Evolutionary conservation across 1,140 invertebrate genomes (phyloP), one percentile per base, ranked within the genome.

Genomic region (Aphelenchoides fujianensis): DNA sequence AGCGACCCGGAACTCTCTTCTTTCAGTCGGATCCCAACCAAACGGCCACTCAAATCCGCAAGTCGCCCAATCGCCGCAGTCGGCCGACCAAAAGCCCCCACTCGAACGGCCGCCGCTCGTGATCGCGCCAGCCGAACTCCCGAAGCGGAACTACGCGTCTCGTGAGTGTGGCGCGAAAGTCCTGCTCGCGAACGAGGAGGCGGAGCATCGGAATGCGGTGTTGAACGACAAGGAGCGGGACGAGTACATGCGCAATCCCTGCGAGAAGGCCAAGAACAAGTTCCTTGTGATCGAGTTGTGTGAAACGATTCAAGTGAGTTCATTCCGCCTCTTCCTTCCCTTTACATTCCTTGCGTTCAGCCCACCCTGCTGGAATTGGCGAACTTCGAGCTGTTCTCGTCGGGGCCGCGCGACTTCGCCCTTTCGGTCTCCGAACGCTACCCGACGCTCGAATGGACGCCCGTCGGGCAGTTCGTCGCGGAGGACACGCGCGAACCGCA

Each of bases 251-350:
- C 88, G 98, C 28, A 98, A 96, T 85, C 92, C 93, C 2, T 99
- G 96, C 85, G 91, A 90, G 69, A 91, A 90, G 84, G 86, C 88
- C 74, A 85, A 87, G 41, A 86, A 86, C 74, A 91, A 93, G 67
- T 96, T 95, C 93, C 95, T 99, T 85, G 90, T 97, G 23, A 91
- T 98, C 1, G 95, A 99, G 86, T 88, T 98, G 0, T 99, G 97
- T 85, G 96, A 98, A 84, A 91, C 93, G 1, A 92, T 99, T 69
- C 94, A 96, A 87, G 91, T 92, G 0, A 78, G 86, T 88, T 70
- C 0, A 66, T 48, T 66, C 53, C 12, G n/a, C n/a, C n/a, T n/a
- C n/a, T n/a, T n/a, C n/a, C n/a, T n/a, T n/a, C n/a, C n/a, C n/a
- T n/a, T n/a, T n/a, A n/a, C n/a, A n/a, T n/a, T n/a, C n/a, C 37